Evolutionary conservation across 2,888 invertebrate species (phyloP).

Genomic region (Clanis bilineata): DNA sequence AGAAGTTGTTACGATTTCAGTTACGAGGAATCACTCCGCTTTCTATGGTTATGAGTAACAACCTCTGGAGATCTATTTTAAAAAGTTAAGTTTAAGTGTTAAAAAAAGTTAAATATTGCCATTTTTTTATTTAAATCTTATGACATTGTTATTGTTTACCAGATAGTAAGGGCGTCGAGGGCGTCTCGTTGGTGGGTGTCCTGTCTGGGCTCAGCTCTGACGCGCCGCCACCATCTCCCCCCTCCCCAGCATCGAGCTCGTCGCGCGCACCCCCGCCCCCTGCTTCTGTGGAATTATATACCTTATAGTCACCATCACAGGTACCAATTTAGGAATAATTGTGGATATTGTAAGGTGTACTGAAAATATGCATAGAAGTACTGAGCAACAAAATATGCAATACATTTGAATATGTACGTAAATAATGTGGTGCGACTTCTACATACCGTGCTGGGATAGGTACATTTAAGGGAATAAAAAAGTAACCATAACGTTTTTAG

Average conservation of each 20-base stretch:
- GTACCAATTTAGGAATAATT: not conserved
- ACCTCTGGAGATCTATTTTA: too few species aligned
- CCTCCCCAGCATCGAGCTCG: conserved; percentile 63
- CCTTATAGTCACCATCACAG: conserved; percentile 15
- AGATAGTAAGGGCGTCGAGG: conserved; percentile 78
- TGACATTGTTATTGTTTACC: conserved; percentile 41
- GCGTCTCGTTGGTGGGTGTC: conserved; percentile 79
- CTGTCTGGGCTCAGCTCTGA: conserved; percentile 76
- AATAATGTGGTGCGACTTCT: conserved; percentile 37
- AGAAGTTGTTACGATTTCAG: too few species aligned
- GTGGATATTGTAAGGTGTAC: not conserved
- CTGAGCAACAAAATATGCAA: conserved; percentile 16
- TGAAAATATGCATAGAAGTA: not conserved
- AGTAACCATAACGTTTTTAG: not conserved
- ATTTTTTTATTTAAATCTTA: too few species aligned
- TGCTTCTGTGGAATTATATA: conserved; percentile 58
- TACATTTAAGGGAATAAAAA: conserved; percentile 30
- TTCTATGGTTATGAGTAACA: too few species aligned
- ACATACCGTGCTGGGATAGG: conserved; percentile 38
- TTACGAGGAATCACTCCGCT: too few species aligned
- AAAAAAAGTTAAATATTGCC: too few species aligned
- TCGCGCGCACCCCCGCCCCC: conserved; percentile 75
- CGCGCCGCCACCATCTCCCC: conserved; percentile 68
- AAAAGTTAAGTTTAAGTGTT: too few species aligned
- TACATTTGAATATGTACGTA: conserved; percentile 20